Evolutionary conservation across 2,113 vertebrate species (phyloP), one percentile per base, ranked within the genome.

Genomic region (Chloroceryle aenea): DNA sequence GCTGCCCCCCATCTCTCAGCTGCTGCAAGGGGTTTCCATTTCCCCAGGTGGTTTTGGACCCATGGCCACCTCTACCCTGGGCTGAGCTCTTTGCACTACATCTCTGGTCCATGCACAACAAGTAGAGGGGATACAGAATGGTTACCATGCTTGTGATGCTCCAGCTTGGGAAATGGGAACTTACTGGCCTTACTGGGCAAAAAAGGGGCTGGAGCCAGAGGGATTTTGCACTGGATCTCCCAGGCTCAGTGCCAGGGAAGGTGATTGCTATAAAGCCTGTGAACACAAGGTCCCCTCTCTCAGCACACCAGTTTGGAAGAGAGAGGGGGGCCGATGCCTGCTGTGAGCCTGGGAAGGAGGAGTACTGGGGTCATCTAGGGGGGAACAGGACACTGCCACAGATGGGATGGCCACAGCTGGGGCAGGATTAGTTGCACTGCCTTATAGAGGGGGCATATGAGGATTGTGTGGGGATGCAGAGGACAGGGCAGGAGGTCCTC

Each of bases 41-140:
- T 89, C 53, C 38, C 32, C 23, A 10, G 23, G 12, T 7, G 30
- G 11, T 47, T 84, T 63, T 42, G 34, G 64, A 79, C 3, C 36
- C 1, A 0, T 25, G 50, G n/a, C 27, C 25, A 38, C 7, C 27
- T 55, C 14, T 43, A 47, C 6, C 12, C 43, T 26, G 16, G 43
- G 27, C 59, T 87, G 71, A 59, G 34, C 8, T 72, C 26, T 64
- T 58, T 76, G 75, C 29, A 47, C 4, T 9, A 22, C 22, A 68
- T 10, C 38, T 67, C 55, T 34, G 8, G 9, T 38, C 45, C 55
- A 4, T 13, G 9, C 36, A 45, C 1, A 12, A 56, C 1, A 1
- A 47, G 18, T 7, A 42, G 29, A 43, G 17, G 22, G 30, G 4
- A n/a, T 72, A 58, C 58, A 72, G 40, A 79, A 63, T 0, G 0